Evolutionary conservation across 1,140 invertebrate species (phyloP).

Genomic region (Mizuhopecten yessoensis): DNA sequence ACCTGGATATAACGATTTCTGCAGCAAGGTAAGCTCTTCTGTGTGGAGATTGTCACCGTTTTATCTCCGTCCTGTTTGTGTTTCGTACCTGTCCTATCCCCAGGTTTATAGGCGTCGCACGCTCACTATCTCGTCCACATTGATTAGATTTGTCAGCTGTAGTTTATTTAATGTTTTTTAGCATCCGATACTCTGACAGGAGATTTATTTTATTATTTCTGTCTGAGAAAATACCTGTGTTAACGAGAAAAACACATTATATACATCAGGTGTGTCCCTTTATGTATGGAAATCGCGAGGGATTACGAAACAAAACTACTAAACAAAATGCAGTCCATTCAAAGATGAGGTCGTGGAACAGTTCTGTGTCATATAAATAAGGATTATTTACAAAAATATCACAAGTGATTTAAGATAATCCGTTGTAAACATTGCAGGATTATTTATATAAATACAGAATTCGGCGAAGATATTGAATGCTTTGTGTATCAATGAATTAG

Average conservation of each 20-base stretch:
- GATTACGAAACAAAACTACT: not conserved
- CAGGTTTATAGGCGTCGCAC: not conserved
- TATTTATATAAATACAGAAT: not conserved
- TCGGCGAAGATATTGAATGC: not conserved
- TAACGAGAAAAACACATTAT: not conserved
- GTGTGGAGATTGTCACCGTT: not conserved
- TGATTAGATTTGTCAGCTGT: constrained; percentile 8
- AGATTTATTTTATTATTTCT: constrained; percentile 24
- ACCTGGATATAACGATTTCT: not conserved
- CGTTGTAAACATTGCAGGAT: not conserved
- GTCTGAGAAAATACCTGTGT: constrained; percentile 20
- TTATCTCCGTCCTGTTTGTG: not conserved
- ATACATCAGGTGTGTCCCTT: not conserved
- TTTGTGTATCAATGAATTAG: not conserved
- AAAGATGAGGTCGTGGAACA: not conserved
- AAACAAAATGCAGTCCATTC: not conserved
- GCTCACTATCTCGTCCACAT: not conserved
- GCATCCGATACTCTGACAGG: not conserved
- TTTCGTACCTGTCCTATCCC: not conserved
- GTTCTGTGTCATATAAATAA: not conserved
- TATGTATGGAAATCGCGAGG: not conserved
- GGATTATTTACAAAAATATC: constrained; percentile 3
- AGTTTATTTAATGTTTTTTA: constrained; percentile 23
- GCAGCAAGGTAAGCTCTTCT: not conserved
- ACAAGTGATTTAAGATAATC: not conserved